Percentiles rank a stretch among this genome's conserved stretches.
Conservation (phyloP, 2,797 vertebrate species). For the Odontamblyopus rebecca region DNA sequence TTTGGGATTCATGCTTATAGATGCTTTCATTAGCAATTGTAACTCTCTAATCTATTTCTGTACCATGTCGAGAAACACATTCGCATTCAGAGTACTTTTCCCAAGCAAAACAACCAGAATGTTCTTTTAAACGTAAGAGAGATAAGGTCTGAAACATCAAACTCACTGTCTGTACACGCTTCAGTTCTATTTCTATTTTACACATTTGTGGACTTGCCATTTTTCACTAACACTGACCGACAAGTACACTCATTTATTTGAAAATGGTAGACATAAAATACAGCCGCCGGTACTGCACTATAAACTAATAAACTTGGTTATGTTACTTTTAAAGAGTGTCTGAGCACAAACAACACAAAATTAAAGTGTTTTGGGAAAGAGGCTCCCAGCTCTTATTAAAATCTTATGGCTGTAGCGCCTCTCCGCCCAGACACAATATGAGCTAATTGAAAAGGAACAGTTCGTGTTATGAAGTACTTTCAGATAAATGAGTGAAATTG, state of each 20-base stretch:
- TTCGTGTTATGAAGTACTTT: not conserved
- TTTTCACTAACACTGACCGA: not conserved
- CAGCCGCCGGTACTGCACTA: not conserved
- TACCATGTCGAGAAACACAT: not conserved
- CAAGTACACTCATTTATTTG: not conserved
- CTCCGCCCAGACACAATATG: not conserved
- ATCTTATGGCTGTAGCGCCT: not conserved
- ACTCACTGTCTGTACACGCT: not conserved
- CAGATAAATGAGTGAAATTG: not conserved
- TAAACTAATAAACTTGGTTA: not conserved
- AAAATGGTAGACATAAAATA: not conserved
- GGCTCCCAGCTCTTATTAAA: slow-evolving; percentile 4
- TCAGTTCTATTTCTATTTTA: not conserved
- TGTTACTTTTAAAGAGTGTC: not conserved
- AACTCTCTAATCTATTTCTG: not conserved
- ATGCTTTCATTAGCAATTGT: not conserved
- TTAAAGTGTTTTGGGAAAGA: not conserved
- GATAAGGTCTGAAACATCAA: not conserved
- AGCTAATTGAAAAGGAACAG: not conserved
- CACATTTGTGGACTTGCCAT: not conserved
- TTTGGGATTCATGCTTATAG: not conserved
- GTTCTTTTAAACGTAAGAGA: not conserved
- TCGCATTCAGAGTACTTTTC: not conserved
- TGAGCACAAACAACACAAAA: not conserved
- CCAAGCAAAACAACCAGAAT: not conserved